Base-by-base conservation (phyloP, 2,797 vertebrate species). In the Heteromormyrus szaboi region DNA sequence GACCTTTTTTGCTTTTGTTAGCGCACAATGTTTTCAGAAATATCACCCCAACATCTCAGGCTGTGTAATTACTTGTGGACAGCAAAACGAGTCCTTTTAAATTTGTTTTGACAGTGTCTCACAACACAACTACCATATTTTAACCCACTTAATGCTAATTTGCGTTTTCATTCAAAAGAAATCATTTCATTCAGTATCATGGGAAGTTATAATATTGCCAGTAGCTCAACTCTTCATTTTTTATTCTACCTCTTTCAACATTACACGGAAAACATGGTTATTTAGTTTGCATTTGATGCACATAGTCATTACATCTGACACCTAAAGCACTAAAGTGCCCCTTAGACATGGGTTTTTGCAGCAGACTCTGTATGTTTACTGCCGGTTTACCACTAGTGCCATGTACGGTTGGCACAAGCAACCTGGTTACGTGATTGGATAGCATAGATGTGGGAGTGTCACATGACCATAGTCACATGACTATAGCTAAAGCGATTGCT, bases 1-100 rank as follows among this genome's bases (percentile, higher is more conserved):
- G 94, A 95, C 94, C 94, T 96, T 95, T 92, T 92, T 92, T 91
- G 91, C 91, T 92, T 93, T 93, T 93, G 93, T 94, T 93, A 94
- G 93, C 91, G 92, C 90, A 87, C 46, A 33, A 86, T 93, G 92
- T 93, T 95, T 95, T 95, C 93, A 92, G 90, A 94, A 96, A 95
- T 93, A 94, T 92, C 22, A 65, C 85, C 90, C 91, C 94, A 94
- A 95, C 95, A 94, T 94, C 91, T 90, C 54, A 81, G 89, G 90
- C 94, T 91, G 92, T 94, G 93, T 95, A 95, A 96, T 95, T 96
- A 95, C 95, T 65, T 87, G 91, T 91, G 90, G 90, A 85, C 91
- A 91, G 92, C 93, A 93, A 92, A 91, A 89, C 19, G 90, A 89
- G 88, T 88, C 93, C 8, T 86, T 94, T 93, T 95, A 95, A 95